Percentiles rank a stretch among this genome's conserved stretches.
These are phyloP conservation scores for Geothlypis trichas DNA, from an alignment of 2,113 vertebrate genomes.

Conservation along the genomic window DNA sequence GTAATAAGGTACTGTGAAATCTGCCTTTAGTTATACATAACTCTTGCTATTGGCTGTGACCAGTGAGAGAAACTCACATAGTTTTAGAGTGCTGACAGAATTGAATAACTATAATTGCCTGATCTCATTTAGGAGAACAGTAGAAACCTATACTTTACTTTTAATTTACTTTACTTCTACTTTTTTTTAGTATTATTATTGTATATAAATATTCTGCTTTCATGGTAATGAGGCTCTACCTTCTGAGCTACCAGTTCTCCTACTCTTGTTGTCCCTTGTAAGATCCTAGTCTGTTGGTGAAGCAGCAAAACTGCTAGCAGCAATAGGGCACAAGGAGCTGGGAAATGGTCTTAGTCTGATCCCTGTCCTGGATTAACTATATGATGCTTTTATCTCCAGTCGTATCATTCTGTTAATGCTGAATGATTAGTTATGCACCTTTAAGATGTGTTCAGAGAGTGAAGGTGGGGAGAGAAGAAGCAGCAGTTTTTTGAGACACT, in stretches of 20 bases:
- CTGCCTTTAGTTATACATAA: background rate
- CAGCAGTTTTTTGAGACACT: too few species aligned
- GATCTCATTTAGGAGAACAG: background rate
- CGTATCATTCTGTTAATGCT: too few species aligned
- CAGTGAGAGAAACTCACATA: background rate
- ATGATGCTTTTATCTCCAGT: too few species aligned
- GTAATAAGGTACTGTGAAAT: background rate
- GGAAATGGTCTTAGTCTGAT: background rate
- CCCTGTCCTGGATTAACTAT: too few species aligned
- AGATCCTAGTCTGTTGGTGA: background rate
- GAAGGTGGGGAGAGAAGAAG: too few species aligned
- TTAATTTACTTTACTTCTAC: background rate
- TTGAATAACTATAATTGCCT: background rate
- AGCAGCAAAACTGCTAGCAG: background rate
- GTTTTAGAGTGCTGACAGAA: background rate
- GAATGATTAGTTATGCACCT: too few species aligned
- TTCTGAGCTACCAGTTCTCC: background rate
- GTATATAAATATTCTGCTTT: background rate
- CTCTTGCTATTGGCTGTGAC: background rate
- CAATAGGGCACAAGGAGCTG: background rate
- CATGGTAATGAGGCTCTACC: background rate
- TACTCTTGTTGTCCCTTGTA: background rate
- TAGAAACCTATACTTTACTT: background rate
- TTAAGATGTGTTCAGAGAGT: too few species aligned
- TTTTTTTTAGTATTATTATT: background rate